Percentiles rank a stretch among this genome's conserved stretches.
phyloP scores from a whole-genome alignment of 2,797 vertebrate genomes.

The Taeniopygia guttata region DNA sequence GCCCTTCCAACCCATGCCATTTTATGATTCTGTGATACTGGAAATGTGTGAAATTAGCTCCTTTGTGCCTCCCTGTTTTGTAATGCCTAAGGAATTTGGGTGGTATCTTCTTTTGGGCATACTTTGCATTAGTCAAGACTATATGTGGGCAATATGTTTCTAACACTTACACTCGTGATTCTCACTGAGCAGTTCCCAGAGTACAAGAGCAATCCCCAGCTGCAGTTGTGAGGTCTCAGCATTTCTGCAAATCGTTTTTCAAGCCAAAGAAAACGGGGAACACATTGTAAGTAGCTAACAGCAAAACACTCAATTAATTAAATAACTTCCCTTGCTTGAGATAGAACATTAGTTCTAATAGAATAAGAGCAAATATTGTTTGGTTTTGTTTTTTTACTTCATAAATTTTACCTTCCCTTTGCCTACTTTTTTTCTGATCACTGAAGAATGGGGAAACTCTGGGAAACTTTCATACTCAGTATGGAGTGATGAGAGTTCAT shows the following conservation, averaged over 20 bases:
- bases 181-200: neutral
- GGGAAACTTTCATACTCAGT: neutral
- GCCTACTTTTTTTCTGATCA: neutral
- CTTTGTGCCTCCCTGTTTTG: neutral
- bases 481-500: neutral
- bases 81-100: neutral
- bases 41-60: neutral
- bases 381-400: neutral
- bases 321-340: neutral
- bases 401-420: neutral
- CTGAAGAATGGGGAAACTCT: neutral
- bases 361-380: neutral
- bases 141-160: neutral
- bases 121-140: neutral
- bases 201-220: neutral
- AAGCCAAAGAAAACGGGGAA: neutral
- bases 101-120: neutral
- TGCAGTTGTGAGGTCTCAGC: slow-evolving; percentile 14
- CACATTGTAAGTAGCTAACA: neutral
- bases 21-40: neutral
- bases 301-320: neutral
- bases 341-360: neutral
- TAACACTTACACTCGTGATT: neutral
- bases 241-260: neutral
- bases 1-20: neutral